These are phyloP conservation scores for Pecten maximus DNA, from an alignment of 2,888 invertebrate genomes.

Conservation along the genomic window DNA sequence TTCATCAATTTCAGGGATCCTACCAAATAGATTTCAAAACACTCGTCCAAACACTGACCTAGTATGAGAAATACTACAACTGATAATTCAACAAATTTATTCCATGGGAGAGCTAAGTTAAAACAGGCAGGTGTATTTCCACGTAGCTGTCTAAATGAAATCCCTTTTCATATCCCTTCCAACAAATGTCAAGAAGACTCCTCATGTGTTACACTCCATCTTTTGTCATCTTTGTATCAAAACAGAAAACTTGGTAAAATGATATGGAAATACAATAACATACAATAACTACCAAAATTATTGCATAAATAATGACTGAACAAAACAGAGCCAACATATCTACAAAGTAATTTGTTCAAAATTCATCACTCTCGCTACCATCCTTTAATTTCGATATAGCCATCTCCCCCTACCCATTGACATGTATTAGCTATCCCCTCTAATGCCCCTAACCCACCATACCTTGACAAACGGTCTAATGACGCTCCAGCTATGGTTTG, in stretches of 20 bases:
- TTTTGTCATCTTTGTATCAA: background rate
- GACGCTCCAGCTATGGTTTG: background rate
- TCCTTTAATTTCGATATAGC: background rate
- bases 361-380: background rate
- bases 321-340: background rate
- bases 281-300: background rate
- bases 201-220: background rate
- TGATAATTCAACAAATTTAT: too few species aligned
- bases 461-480: background rate
- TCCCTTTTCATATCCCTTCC: background rate
- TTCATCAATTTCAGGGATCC: background rate
- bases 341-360: background rate
- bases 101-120: too few species aligned
- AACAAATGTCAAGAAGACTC: background rate
- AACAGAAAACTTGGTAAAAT: background rate
- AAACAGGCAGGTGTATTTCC: background rate
- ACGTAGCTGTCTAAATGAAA: background rate
- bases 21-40: background rate
- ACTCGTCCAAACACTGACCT: too few species aligned
- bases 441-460: background rate
- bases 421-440: background rate
- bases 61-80: too few species aligned
- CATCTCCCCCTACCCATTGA: background rate
- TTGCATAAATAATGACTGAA: background rate
- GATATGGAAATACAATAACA: background rate